Percentiles rank a stretch among this genome's conserved stretches.
phyloP scores from a whole-genome alignment of 2,113 vertebrate genomes.

The Amblyornis subalaris region DNA sequence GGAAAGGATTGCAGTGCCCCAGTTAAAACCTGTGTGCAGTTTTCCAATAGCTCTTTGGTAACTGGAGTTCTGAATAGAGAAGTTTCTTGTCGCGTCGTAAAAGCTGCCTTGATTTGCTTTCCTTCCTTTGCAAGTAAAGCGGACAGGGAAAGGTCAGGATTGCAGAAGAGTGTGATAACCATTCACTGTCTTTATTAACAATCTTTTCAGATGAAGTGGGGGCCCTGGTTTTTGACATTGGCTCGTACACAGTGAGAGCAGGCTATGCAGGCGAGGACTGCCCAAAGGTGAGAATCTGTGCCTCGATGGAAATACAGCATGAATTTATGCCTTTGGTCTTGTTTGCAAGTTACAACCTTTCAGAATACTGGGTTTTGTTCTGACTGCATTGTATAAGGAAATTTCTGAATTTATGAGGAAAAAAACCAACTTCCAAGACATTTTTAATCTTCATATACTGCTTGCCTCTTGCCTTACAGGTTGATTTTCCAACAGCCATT shows the following conservation, averaged over 20 bases:
- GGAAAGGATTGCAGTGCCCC: background rate
- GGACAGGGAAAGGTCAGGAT: background rate
- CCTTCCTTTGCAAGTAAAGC: background rate
- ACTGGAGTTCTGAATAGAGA: background rate
- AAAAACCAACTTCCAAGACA: background rate
- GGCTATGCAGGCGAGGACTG: constrained; percentile 98
- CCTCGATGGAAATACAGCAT: background rate
- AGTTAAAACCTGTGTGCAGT: background rate
- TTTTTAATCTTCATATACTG: background rate
- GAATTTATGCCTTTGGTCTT: background rate
- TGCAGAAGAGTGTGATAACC: background rate
- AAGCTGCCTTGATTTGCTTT: background rate
- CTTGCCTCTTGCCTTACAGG: constrained; percentile 70
- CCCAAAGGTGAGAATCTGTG: constrained; percentile 84
- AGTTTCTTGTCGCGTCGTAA: background rate
- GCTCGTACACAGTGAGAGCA: constrained; percentile 94
- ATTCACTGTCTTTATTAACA: background rate
- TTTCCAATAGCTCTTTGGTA: background rate
- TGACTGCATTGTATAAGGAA: background rate
- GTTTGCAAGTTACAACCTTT: background rate
- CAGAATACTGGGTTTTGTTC: background rate
- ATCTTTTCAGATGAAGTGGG: constrained; percentile 92
- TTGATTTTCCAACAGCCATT: constrained; percentile 96
- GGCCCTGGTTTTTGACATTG: constrained; percentile 97
- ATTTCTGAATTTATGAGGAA: background rate